phyloP scores from a whole-genome alignment of 1,140 invertebrate species.

The Onthophagus taurus region DNA sequence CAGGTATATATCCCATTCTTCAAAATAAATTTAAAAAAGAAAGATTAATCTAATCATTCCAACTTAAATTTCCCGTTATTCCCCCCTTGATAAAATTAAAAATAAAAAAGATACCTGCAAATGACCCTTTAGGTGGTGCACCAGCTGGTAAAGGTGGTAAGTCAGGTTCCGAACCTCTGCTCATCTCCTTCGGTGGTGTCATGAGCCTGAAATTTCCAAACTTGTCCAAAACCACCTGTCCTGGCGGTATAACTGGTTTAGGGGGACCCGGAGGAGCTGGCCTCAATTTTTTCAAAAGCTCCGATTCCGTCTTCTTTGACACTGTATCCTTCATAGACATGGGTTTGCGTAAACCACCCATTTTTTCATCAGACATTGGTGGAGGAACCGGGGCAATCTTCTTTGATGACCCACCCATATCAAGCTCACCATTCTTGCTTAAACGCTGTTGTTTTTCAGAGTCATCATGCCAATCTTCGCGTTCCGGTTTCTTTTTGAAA shows the following conservation, averaged over 20 bases:
- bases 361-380: slow-evolving; percentile 39
- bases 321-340: slow-evolving; percentile 49
- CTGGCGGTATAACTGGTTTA: slow-evolving; percentile 30
- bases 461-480: slow-evolving; percentile 27
- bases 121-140: slow-evolving; percentile 28
- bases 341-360: slow-evolving; percentile 45
- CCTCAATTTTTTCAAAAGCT: slow-evolving; percentile 19
- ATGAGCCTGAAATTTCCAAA: slow-evolving; percentile 52
- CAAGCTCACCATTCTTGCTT: slow-evolving; percentile 15
- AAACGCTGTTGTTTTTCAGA: slow-evolving; percentile 18
- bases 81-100: slow-evolving; percentile 11
- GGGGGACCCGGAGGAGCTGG: slow-evolving; percentile 18
- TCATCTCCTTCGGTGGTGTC: slow-evolving; percentile 41
- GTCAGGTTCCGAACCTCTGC: slow-evolving; percentile 19
- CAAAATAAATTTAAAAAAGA: no score
- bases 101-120: slow-evolving; percentile 27
- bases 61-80: background rate
- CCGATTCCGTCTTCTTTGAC: slow-evolving; percentile 29
- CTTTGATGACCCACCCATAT: slow-evolving; percentile 12
- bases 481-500: slow-evolving; percentile 32
- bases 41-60: slow-evolving; percentile 1
- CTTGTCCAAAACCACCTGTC: slow-evolving; percentile 52
- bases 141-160: slow-evolving; percentile 23
- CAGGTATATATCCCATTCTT: slow-evolving; percentile 6
- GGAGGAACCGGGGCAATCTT: slow-evolving; percentile 13